Percentiles rank a stretch among this genome's conserved stretches.
phyloP scores from a whole-genome alignment of 1,140 invertebrate genomes.

The Oncopeltus fasciatus region DNA sequence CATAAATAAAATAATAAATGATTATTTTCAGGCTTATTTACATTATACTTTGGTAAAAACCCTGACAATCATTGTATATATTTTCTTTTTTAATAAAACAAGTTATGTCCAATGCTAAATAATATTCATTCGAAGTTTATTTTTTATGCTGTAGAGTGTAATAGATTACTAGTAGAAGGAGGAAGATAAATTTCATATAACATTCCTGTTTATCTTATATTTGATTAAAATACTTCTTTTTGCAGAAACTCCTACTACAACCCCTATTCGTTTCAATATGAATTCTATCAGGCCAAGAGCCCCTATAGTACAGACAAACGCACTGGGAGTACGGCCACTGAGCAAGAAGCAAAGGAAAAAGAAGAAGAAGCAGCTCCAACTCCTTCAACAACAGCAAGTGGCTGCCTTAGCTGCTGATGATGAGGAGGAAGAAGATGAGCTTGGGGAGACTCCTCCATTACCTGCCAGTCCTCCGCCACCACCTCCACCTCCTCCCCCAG shows the following conservation, averaged over 20 bases:
- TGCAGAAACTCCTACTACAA: background rate
- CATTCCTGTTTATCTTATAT: no score
- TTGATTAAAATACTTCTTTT: no score
- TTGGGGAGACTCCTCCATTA: slow-evolving; percentile 11
- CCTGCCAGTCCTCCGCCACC: slow-evolving; percentile 15
- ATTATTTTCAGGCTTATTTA: no score
- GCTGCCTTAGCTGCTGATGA: background rate
- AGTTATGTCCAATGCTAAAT: no score
- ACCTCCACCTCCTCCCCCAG: slow-evolving; percentile 13
- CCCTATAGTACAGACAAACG: background rate
- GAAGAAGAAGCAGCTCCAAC: background rate
- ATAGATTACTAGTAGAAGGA: no score
- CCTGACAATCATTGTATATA: no score
- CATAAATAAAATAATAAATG: no score
- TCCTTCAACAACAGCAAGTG: background rate
- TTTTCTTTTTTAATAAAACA: no score
- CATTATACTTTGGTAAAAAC: no score
- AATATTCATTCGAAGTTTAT: no score
- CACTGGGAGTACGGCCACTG: background rate
- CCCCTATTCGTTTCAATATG: slow-evolving; percentile 6
- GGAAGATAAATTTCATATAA: no score
- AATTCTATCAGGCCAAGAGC: background rate
- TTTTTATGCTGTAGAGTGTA: no score
- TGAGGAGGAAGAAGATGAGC: background rate
- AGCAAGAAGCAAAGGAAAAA: background rate